Conservation (phyloP, 2,888 invertebrate genomes). For the Girardia tigrina region DNA sequence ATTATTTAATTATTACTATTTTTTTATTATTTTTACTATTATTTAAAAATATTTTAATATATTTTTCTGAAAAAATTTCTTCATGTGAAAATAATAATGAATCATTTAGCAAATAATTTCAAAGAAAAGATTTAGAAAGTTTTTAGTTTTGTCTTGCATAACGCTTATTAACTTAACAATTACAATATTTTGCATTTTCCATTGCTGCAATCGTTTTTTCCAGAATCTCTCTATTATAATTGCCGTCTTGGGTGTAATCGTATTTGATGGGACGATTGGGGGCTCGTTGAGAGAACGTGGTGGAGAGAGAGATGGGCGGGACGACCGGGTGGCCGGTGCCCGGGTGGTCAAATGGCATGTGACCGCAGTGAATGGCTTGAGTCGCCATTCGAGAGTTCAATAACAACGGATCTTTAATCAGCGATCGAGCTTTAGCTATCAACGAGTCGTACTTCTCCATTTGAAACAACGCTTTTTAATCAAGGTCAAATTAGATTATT, state of each 20-base stretch:
- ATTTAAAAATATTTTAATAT: too few relatives aligned
- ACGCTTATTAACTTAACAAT: too few relatives aligned
- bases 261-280: conserved; percentile 58
- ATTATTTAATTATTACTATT: too few relatives aligned
- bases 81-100: too few relatives aligned
- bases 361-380: conserved; percentile 34
- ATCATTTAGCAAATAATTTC: too few relatives aligned
- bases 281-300: conserved; percentile 76
- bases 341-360: conserved; percentile 31
- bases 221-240: conserved; percentile 74
- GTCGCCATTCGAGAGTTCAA: conserved; percentile 20
- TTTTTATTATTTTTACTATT: too few relatives aligned
- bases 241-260: conserved; percentile 82
- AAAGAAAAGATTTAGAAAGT: too few relatives aligned
- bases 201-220: conserved; percentile 76
- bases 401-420: not conserved
- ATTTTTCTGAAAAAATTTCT: too few relatives aligned
- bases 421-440: not conserved
- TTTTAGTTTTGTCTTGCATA: too few relatives aligned
- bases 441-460: not conserved
- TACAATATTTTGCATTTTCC: conserved; percentile 71
- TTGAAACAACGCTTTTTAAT: too few relatives aligned
- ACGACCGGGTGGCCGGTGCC: conserved; percentile 57
- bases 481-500: too few relatives aligned
- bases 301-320: conserved; percentile 72